Base-by-base conservation (phyloP, 2,888 invertebrate species). In the Galeopsomyia nigrocyanea region DNA sequence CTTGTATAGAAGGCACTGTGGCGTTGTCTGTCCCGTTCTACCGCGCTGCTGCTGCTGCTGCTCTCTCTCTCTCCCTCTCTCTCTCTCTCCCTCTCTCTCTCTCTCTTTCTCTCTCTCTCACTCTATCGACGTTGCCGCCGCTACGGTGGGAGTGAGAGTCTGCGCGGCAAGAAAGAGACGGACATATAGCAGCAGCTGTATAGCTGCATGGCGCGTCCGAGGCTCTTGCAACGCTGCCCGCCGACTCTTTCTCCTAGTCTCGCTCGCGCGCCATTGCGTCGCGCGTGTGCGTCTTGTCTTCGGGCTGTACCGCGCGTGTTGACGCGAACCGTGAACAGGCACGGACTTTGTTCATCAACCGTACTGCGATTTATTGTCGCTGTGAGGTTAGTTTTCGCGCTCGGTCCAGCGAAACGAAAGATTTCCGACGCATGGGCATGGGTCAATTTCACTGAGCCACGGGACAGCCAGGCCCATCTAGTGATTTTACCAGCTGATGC, bases 191-290 rank as follows among this genome's bases (percentile, higher is more conserved):
- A 39, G 50, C 61, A n/a, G 47, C 50, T 16, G 51, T 31, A 22
- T 39, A 65, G 49, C 60, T 17, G 65, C 50, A 39, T 39, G 39
- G 7, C 39, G 39, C 39, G 13, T 14, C 16, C 14, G 21, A 22
- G 22, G 13, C 13, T 26, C 26, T 57, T 2, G 26, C 26, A 22
- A 22, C n/a, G 31, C n/a, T 31, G 57, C n/a, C 57, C 21, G 57
- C 31, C 57, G 17, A 21, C 31, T 39, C 26, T 57, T n/a, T 13
- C 26, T 3, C 17, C 21, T 21, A 26, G 58, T 58, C 74, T 65
- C 66, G 55, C 68, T 71, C 63, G 69, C 68, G 72, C 72, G 68
- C 68, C 71, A 68, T 74, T 68, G 62, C 65, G 71, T 14, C 56
- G 71, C 64, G 71, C 73, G 68, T 67, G 74, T 64, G 68, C 63